Conservation (phyloP, 2,113 vertebrate species). For the Microcebus jonahi region DNA sequence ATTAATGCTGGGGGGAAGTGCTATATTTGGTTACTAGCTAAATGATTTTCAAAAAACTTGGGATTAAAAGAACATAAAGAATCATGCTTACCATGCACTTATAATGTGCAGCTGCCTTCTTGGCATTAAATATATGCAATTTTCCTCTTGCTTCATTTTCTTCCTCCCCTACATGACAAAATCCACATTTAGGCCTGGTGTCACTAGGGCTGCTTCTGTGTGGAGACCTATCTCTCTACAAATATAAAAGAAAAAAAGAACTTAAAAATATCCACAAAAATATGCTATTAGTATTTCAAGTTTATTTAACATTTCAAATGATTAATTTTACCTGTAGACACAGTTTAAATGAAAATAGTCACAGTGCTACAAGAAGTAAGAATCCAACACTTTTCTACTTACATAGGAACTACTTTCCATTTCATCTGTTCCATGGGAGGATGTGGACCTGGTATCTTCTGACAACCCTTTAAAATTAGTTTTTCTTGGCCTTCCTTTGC, state of each 20-base stretch:
- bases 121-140: constrained; percentile 96
- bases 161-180: constrained; percentile 98
- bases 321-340: constrained; percentile 56
- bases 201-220: constrained; percentile 95
- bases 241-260: constrained; percentile 64
- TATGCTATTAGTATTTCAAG: constrained; percentile 62
- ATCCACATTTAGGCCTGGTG: constrained; percentile 96
- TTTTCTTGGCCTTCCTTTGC: constrained; percentile 92
- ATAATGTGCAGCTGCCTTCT: constrained; percentile 99
- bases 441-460: constrained; percentile 94
- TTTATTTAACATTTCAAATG: constrained; percentile 74
- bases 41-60: constrained; percentile 44
- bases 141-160: constrained; percentile 97
- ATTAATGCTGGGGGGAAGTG: not conserved
- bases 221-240: constrained; percentile 96
- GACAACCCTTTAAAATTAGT: constrained; percentile 91
- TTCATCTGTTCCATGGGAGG: constrained; percentile 97
- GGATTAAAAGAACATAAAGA: constrained; percentile 54
- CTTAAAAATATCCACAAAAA: constrained; percentile 80
- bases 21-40: not conserved
- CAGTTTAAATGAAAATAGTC: constrained; percentile 41
- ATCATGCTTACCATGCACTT: constrained; percentile 95
- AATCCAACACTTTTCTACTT: constrained; percentile 81
- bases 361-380: constrained; percentile 48
- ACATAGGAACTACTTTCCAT: constrained; percentile 97